phyloP scores from a whole-genome alignment of 2,797 vertebrate genomes.

The Pelodytes ibericus region DNA sequence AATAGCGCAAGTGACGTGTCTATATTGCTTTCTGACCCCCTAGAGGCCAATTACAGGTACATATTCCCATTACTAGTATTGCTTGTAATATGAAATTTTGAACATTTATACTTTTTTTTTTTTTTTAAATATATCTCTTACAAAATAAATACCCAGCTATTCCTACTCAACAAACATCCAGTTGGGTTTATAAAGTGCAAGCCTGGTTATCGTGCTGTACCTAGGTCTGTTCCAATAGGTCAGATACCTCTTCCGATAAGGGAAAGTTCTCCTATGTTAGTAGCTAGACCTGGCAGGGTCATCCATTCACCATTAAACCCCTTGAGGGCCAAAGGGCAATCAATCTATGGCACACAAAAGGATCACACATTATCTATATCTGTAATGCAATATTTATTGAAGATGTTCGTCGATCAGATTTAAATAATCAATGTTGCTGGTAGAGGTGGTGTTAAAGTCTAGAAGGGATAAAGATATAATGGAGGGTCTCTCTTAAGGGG shows the following conservation, averaged over 20 bases:
- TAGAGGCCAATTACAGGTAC: background rate
- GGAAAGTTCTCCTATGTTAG: slow-evolving; percentile 9
- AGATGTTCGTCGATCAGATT: too few species aligned
- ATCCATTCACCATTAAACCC: background rate
- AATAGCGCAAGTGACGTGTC: too few species aligned
- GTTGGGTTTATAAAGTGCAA: background rate
- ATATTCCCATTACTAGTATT: background rate
- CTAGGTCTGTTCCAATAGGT: slow-evolving; percentile 38
- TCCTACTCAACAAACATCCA: background rate
- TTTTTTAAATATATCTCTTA: too few species aligned
- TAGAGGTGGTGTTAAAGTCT: too few species aligned
- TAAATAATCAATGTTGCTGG: too few species aligned
- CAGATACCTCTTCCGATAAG: background rate
- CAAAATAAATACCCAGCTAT: background rate
- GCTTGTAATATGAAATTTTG: too few species aligned
- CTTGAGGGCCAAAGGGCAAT: slow-evolving; percentile 3
- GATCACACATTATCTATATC: too few species aligned
- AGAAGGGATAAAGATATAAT: too few species aligned
- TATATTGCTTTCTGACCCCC: background rate
- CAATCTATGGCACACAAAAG: too few species aligned
- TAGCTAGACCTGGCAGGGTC: background rate
- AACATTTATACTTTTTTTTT: background rate
- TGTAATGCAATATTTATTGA: too few species aligned
- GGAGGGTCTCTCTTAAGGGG: too few species aligned
- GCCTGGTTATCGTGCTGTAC: slow-evolving; percentile 3